These are phyloP conservation scores for Chelonus insularis DNA, from an alignment of 1,140 invertebrate genomes.

Conservation along the genomic window DNA sequence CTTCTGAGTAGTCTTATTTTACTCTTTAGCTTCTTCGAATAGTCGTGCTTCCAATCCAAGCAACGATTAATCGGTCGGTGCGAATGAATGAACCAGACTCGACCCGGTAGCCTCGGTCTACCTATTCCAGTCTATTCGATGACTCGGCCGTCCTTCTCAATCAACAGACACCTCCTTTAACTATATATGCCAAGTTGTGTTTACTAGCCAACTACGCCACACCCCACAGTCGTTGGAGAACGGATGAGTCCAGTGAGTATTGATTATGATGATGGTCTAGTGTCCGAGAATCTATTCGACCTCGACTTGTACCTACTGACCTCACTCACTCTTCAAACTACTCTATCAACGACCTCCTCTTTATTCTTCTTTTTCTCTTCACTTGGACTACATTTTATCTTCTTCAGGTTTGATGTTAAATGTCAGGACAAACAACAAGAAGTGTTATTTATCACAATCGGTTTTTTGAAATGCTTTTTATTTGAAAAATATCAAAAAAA, in stretches of 20 bases:
- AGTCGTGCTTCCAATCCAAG: not conserved
- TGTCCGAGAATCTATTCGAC: conserved; percentile 9
- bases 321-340: not conserved
- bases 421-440: not conserved
- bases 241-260: not conserved
- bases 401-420: not conserved
- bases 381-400: not conserved
- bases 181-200: conserved; percentile 5
- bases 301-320: conserved; percentile 10
- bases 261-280: conserved; percentile 6
- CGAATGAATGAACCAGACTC: conserved; percentile 27
- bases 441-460: too few relatives aligned
- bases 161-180: not conserved
- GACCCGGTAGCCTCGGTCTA: conserved; percentile 19
- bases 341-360: not conserved
- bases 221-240: not conserved
- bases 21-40: conserved; percentile 8
- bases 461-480: too few relatives aligned
- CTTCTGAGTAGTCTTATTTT: conserved; percentile 3
- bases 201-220: conserved; percentile 3
- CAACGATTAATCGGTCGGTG: conserved; percentile 14
- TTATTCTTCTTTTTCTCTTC: not conserved
- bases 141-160: conserved; percentile 1
- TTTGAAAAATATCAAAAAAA: too few relatives aligned
- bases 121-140: not conserved